These are phyloP conservation scores for Aptenodytes patagonicus DNA, from an alignment of 2,113 vertebrate genomes.

Conservation along the genomic window DNA sequence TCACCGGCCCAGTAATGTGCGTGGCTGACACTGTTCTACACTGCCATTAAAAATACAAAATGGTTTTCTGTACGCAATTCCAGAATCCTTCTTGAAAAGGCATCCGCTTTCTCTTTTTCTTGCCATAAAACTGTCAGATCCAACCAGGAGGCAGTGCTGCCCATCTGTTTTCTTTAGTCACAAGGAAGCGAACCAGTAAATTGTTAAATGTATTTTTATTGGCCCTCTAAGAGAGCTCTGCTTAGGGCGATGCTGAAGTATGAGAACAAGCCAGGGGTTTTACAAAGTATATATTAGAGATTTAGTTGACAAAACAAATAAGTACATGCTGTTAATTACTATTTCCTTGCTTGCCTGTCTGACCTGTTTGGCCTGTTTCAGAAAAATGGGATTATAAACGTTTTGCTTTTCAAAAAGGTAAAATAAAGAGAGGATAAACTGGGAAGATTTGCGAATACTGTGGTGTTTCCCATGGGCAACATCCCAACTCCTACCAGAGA, in stretches of 20 bases:
- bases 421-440: conserved; percentile 31
- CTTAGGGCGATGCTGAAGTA: conserved; percentile 26
- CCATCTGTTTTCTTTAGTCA: conserved; percentile 50
- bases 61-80: not conserved
- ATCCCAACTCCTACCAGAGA: not conserved
- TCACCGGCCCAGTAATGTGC: not conserved
- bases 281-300: conserved; percentile 15
- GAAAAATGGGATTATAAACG: conserved; percentile 18
- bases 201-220: conserved; percentile 45
- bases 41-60: not conserved
- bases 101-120: not conserved
- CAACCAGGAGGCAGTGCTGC: conserved; percentile 16
- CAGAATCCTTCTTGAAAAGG: not conserved
- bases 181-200: conserved; percentile 39
- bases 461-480: conserved; percentile 20
- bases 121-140: conserved; percentile 39
- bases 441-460: not conserved
- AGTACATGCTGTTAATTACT: conserved; percentile 16
- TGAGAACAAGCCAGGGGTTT: conserved; percentile 40
- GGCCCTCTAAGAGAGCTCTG: conserved; percentile 26
- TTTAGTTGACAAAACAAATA: conserved; percentile 50
- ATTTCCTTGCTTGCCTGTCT: conserved; percentile 36
- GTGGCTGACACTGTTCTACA: not conserved
- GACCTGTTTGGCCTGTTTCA: conserved; percentile 10
- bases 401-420: conserved; percentile 36